Evolutionary conservation across 2,797 vertebrate genomes (phyloP), one percentile per base, ranked within the genome.

Genomic region (Tangara arthus): DNA sequence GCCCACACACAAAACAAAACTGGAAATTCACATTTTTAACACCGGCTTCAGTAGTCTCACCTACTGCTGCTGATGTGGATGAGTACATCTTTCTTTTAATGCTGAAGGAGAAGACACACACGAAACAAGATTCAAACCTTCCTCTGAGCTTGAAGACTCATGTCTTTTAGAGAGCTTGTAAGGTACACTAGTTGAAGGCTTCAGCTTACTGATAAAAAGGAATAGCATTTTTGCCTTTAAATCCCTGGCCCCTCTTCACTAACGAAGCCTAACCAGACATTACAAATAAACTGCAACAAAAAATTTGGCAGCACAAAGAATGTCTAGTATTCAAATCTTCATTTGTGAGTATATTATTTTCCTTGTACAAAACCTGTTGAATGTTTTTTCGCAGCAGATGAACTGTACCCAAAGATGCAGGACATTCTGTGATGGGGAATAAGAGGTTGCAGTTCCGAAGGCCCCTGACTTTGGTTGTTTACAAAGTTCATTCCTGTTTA

Each of bases 401-500:
- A 97, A 97, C 95, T 97, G 96, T 97, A 97, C 94, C 96, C 95
- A 96, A 97, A 97, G 97, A 95, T 86, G 93, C 89, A 93, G 96
- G 97, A 96, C 96, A 95, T 96, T 97, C 97, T 97, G 96, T 97
- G 95, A 95, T 96, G 97, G 96, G 95, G 94, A 96, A 82, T 91
- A 96, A 96, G 96, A 97, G 97, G 91, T 87, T 97, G 98, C 98
- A 98, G 98, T 98, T 98, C 98, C 98, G 98, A 98, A 98, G 98
- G 98, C 98, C 98, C 98, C 98, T 98, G 98, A 98, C 98, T 99
- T 99, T 99, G 98, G 99, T 98, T 98, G 97, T 97, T 97, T 97
- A 97, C 98, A 97, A 97, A 97, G 98, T 98, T 99, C 98, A 99
- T 95, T 99, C 99, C 97, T 99, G 99, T 97, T 99, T 99, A 97